Base-by-base conservation (phyloP, 2,888 invertebrate genomes). In the Zeuzera pyrina region DNA sequence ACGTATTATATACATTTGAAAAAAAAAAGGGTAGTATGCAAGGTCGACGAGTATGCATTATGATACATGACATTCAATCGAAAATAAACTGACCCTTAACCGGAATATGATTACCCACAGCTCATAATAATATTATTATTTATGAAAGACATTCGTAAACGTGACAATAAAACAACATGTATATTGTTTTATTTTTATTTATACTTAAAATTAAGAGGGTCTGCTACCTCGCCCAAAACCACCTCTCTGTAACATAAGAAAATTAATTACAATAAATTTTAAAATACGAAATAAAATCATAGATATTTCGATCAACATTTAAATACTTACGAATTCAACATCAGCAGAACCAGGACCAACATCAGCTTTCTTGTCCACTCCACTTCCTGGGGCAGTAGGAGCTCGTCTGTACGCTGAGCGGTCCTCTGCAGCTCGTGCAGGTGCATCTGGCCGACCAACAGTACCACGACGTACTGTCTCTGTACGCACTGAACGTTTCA, bases 271-370 rank as follows among this genome's bases (percentile, higher is more conserved):
- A 14, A 8, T 14, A 5, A 28, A 3, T 13, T 8, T 28, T 5
- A 28, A 2, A 28, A 7, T 7, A 8, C 5, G 2, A 28, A 28
- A 14, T 3, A 7, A 14, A 26, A 28, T 6, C 26, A 8, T 30
- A 35, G 34, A 44, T n/a, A n/a, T n/a, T n/a, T n/a, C n/a, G n/a
- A n/a, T n/a, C n/a, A n/a, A n/a, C n/a, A n/a, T 45, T 47, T 51
- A 50, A 53, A 38, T 34, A 81, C 86, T 83, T 67, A 86, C 86
- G 84, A 97, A 97, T 88, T 97, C 96, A 62, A 98, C 89, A 74
- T 92, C 92, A 46, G 91, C 93, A 37, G 94, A 91, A 45, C 98
- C 98, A 57, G 97, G 94, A 46, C 98, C 98, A 56, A 96, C 98
- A 79, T 98, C 98, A 41, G 94, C 93, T 79, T 96, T 96, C 84